Base-by-base conservation (phyloP, 2,888 invertebrate genomes). In the Pseudococcus jackbeardsleyi region DNA sequence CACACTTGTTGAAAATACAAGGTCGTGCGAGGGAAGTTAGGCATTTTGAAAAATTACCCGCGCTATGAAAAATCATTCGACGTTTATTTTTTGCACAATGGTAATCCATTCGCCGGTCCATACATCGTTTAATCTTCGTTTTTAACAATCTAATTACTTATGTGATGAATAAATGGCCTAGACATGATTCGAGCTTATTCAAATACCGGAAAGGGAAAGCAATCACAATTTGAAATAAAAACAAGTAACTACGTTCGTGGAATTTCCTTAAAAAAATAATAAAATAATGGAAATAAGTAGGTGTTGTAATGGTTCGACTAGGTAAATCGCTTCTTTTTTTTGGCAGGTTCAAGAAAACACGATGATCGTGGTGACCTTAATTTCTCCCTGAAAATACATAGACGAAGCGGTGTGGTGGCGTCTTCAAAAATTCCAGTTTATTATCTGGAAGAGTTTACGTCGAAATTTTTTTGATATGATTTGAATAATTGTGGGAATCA, bases 281-380 rank as follows among this genome's bases (percentile, higher is more conserved):
- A 64, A 64, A 64, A 64, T 64, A 64, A 64, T 64, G 22, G 3
- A 22, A 64, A 22, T 54, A 54, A 4, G n/a, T 64, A 64, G 64
- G 64, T 22, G 59, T 59, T 15, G 59, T n/a, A n/a, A 59, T 59
- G n/a, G 59, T 59, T 59, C 59, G 3, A 59, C 15, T 15, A 59
- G 7, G 17, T 12, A 50, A n/a, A 6, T 54, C 17, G 54, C 12
- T 50, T n/a, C n/a, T 46, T 50, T 50, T 50, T 54, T 54, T 15
- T 54, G 54, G 17, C 42, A n/a, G 77, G n/a, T 42, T 26, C 68
- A 19, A 26, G 42, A 77, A 77, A 54, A 54, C 17, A 9, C 19
- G 46, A 82, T 46, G 46, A 82, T 82, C 42, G 12, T 82, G 2
- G 19, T 82, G 79, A 82, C 79, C 79, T 82, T 77, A 77, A 77